phyloP scores from a whole-genome alignment of 2,797 vertebrate genomes.

The Pangasius larnaudii region DNA sequence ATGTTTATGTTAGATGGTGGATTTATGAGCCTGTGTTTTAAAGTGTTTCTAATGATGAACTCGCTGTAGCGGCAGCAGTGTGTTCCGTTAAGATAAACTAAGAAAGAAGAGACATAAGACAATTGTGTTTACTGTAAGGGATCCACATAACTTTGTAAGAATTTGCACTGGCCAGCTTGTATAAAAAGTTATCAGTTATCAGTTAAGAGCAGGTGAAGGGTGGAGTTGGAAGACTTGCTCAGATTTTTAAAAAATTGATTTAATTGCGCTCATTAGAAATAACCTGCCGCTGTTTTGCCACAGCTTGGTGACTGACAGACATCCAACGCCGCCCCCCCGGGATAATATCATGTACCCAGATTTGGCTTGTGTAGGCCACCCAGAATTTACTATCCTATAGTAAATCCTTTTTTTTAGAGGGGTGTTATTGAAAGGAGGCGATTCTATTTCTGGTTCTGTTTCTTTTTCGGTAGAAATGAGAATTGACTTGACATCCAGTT shows the following conservation, averaged over 20 bases:
- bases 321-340: neutral
- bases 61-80: neutral
- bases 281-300: neutral
- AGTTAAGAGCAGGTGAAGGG: neutral
- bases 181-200: neutral
- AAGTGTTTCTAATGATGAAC: neutral
- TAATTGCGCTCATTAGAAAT: neutral
- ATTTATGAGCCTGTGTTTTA: constrained; percentile 13
- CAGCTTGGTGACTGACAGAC: neutral
- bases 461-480: neutral
- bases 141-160: neutral
- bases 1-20: constrained; percentile 7
- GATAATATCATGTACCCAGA: neutral
- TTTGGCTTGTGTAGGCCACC: neutral
- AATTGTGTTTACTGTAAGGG: neutral
- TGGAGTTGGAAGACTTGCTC: neutral
- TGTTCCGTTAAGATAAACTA: constrained; percentile 4
- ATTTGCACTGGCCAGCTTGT: neutral
- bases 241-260: neutral
- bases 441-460: too few relatives aligned
- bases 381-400: neutral
- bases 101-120: neutral
- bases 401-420: neutral
- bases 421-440: neutral
- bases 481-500: neutral